Base-by-base conservation (phyloP, 2,797 vertebrate species). In the Octomys mimax region DNA sequence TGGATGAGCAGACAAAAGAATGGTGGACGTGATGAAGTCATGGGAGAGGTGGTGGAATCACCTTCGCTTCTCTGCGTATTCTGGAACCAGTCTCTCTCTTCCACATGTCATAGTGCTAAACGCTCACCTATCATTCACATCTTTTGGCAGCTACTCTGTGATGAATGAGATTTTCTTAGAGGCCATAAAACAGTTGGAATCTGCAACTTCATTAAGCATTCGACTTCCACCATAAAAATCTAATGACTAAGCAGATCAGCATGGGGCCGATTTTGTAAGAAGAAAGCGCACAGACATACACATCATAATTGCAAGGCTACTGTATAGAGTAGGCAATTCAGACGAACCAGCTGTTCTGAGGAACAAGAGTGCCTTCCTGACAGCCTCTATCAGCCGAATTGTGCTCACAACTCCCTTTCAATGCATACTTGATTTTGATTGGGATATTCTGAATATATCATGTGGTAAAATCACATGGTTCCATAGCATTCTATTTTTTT, bases 121-220 rank as follows among this genome's bases (percentile, higher is more conserved):
- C 68, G 36, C 96, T 98, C 82, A 97, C 98, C 98, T 98, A 97
- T 96, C 98, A 98, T 89, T 98, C 98, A 97, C 87, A 96, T 97
- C 94, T 98, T 96, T 97, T 98, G 95, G 98, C 98, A 97, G 98
- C 97, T 97, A 92, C 79, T 96, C 91, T 79, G 94, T 92, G 96
- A 95, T 97, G 98, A 96, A 95, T 94, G 97, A 98, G 96, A 97
- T 98, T 98, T 98, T 98, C 97, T 97, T 96, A 97, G 98, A 98
- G 82, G 46, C 93, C 77, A 71, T 95, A 98, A 85, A 95, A 96
- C 96, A 82, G 90, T 93, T 93, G 95, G 85, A 87, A 78, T 97
- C 94, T 91, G 96, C 96, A 97, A 96, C 97, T 96, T 97, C 0
- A 14, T 95, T 94, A 92, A 84, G 59, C 80, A 91, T 98, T 98